Evolutionary conservation across 2,797 vertebrate genomes (phyloP), one percentile per base, ranked within the genome.

Genomic region (Heterohyrax brucei): DNA sequence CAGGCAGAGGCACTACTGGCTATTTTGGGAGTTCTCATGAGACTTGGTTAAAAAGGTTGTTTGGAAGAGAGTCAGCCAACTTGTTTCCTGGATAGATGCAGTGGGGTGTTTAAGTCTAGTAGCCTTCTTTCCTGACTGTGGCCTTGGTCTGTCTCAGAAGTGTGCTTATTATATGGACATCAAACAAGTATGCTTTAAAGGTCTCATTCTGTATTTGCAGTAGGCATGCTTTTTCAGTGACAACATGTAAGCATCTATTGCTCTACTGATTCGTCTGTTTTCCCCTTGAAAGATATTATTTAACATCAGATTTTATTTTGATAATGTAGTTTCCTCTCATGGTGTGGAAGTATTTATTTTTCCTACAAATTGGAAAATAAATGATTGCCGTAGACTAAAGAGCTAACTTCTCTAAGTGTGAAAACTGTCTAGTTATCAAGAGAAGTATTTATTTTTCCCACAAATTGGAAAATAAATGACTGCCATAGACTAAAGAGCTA

Each of bases 401-500:
- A 84, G 86, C 62, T 94, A 92, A 86, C 21, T 83, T 93, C 68
- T 13, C 39, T 68, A 76, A 87, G 26, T 70, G 56, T 3, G 26
- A 68, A 66, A 24, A 61, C 30, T 50, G 3, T n/a, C n/a, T n/a
- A n/a, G n/a, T n/a, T n/a, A n/a, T n/a, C n/a, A n/a, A n/a, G n/a
- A n/a, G 46, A 93, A 59, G 93, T 80, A 89, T 86, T 81, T 86
- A 13, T 75, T 89, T 66, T 81, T 79, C 19, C n/a, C 81, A 87
- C 33, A 90, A 95, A 81, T 28, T 44, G 5, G 50, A 85, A 86
- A 87, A 86, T 16, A 93, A 59, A 83, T 83, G 89, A 75, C 81
- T 72, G 73, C 7, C 83, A 5, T 28, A 46, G 61, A 88, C 78
- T 72, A 44, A 87, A 90, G 6, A 84, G 86, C 62, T 94, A 92